These are phyloP conservation scores for Carlito syrichta DNA, from an alignment of 2,113 vertebrate species.

Conservation along the genomic window DNA sequence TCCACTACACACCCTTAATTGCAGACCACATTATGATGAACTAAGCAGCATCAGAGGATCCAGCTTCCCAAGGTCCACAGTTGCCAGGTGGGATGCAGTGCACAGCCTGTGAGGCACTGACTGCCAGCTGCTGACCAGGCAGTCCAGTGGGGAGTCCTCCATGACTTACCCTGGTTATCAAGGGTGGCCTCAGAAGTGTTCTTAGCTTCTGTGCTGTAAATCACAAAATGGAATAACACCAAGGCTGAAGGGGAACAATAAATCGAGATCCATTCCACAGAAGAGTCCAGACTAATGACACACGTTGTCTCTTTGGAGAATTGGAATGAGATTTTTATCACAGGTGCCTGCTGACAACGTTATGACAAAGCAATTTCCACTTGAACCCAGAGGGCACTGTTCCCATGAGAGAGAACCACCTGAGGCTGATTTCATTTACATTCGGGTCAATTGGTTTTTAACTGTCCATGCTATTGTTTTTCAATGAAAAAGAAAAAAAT, in stretches of 20 bases:
- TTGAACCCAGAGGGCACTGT: neutral
- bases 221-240: neutral
- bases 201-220: neutral
- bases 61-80: too few species aligned
- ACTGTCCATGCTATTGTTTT: conserved; percentile 49
- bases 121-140: too few species aligned
- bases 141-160: too few species aligned
- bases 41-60: neutral
- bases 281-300: conserved; percentile 11
- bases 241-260: conserved; percentile 51
- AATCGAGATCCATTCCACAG: conserved; percentile 6
- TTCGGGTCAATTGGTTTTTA: conserved; percentile 57
- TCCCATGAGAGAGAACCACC: neutral
- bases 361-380: conserved; percentile 62
- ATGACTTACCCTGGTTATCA: neutral
- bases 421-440: neutral
- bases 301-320: neutral
- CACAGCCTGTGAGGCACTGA: too few species aligned
- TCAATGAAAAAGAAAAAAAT: conserved; percentile 13
- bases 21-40: neutral
- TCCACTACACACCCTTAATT: neutral
- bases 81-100: too few species aligned
- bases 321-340: conserved; percentile 22
- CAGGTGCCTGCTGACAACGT: neutral
- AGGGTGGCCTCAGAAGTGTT: neutral